Evolutionary conservation across 2,113 vertebrate genomes (phyloP), one percentile per base, ranked within the genome.

Genomic region (Charina bottae): DNA sequence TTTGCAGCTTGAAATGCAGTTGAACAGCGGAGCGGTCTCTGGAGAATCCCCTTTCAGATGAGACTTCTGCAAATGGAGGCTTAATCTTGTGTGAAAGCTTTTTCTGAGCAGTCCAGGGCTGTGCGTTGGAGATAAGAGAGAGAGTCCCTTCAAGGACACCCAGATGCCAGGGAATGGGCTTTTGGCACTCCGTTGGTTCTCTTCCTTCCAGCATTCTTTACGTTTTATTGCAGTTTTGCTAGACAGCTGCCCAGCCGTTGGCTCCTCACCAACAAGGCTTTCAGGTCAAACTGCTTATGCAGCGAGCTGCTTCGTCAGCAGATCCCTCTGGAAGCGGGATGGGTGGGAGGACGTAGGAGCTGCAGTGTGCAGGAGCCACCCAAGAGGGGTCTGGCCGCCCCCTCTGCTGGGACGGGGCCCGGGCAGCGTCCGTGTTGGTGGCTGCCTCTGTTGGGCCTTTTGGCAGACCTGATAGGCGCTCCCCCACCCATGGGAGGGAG

Each of bases 21-120:
- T 95, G 93, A 93, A 92, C 87, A 86, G 93, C 91, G 91, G 88
- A 93, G 85, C 78, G 83, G 85, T 90, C 91, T 95, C 90, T 24
- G 89, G 87, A 95, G 86, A 49, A 37, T 12, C 64, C 64, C 64
- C 64, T 33, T 33, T 28, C 64, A 15, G 28, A 68, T 28, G 62
- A 68, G 62, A 90, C 26, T 49, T 56, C 89, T 92, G 92, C 91
- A 95, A 92, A 93, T 87, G 89, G 92, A 83, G 85, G 93, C 95
- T 95, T 92, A 84, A 91, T 92, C 92, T 93, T 83, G 46, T 84
- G n/a, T 89, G 88, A 54, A 78, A 11, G 89, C 92, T 93, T 72
- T 90, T 92, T 4, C 92, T 85, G 85, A 88, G 91, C 62, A 26
- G 93, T 93, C 88, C 53, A 64, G 23, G 28, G 17, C 93, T 92